A percentile compares a stretch with the other conserved stretches of the same genome.
Conservation (phyloP, 2,888 invertebrate species). For the Idaea dimidiata region DNA sequence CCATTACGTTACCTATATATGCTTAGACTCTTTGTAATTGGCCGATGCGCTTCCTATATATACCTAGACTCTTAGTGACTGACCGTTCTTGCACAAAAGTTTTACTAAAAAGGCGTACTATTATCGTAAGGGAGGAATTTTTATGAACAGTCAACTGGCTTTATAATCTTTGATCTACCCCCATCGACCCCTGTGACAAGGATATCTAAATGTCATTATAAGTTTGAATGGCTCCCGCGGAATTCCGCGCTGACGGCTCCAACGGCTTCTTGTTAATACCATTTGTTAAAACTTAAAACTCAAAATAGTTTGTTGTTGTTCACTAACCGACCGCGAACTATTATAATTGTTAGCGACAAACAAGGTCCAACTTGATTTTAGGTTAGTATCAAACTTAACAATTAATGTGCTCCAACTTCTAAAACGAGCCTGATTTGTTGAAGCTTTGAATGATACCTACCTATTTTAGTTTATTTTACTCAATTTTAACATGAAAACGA, state of each 20-base stretch:
- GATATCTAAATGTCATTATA: slow-evolving; percentile 79
- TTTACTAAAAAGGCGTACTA: too few relatives aligned
- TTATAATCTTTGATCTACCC: too few relatives aligned
- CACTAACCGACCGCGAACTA: neutral
- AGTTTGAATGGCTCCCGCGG: slow-evolving; percentile 62
- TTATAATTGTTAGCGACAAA: slow-evolving; percentile 1
- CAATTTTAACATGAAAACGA: neutral
- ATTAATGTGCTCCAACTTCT: neutral
- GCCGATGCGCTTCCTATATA: too few relatives aligned
- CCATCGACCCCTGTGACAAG: slow-evolving; percentile 52
- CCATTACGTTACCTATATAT: too few relatives aligned
- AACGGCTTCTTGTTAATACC: slow-evolving; percentile 48
- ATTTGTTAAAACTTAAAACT: slow-evolving; percentile 47
- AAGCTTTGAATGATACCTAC: neutral
- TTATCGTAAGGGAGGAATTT: too few relatives aligned
- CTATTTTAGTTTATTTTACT: neutral
- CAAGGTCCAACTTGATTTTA: neutral
- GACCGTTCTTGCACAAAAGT: too few relatives aligned
- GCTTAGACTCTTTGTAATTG: too few relatives aligned
- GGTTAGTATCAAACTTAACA: neutral
- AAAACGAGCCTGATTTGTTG: neutral
- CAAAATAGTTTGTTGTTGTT: slow-evolving; percentile 35
- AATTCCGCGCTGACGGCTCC: slow-evolving; percentile 53
- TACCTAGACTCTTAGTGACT: too few relatives aligned
- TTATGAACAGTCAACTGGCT: too few relatives aligned